Base-by-base conservation (phyloP, 2,113 vertebrate species). In the Festucalex cinctus region DNA sequence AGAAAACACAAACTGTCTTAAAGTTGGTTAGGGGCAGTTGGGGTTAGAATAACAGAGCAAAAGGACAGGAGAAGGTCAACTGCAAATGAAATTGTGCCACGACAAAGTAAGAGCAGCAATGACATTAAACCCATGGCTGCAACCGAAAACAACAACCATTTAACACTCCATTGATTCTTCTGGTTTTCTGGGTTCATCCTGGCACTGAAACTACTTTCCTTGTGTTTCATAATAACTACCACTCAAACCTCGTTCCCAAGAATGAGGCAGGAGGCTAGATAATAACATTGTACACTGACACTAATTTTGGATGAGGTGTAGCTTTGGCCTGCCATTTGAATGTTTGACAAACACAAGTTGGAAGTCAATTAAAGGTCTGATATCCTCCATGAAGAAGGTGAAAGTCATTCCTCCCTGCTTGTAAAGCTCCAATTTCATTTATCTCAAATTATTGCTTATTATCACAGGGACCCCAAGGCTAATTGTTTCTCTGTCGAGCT, bases 81-180 rank as follows among this genome's bases (percentile, higher is more conserved):
- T 61, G 57, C 24, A 67, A 73, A 35, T 59, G 44, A 74, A 77
- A 79, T 37, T 48, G 79, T 59, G 62, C 62, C 66, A 71, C 49
- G 69, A 59, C 75, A 63, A 56, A 77, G 65, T 46, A 70, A 56
- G 76, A 66, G 53, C 74, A 82, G 83, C 88, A 90, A 93, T 91
- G 85, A 88, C 90, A 85, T 91, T 89, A 89, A 91, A 93, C 82
- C 83, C 87, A 88, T 91, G 91, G 88, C 85, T 91, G 89, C 91
- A 94, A 92, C 91, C 6, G 43, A 17, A 19, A 46, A 19, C 94
- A 89, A 92, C 90, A 73, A 94, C 85, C 90, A 92, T 94, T 96
- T 94, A 94, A 93, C 94, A 94, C 91, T 91, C 81, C 93, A 93
- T 94, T 95, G 93, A 92, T 82, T 92, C 82, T 91, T 78, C 75